Evolutionary conservation across 2,888 invertebrate genomes (phyloP).

Genomic region (Arctia plantaginis): DNA sequence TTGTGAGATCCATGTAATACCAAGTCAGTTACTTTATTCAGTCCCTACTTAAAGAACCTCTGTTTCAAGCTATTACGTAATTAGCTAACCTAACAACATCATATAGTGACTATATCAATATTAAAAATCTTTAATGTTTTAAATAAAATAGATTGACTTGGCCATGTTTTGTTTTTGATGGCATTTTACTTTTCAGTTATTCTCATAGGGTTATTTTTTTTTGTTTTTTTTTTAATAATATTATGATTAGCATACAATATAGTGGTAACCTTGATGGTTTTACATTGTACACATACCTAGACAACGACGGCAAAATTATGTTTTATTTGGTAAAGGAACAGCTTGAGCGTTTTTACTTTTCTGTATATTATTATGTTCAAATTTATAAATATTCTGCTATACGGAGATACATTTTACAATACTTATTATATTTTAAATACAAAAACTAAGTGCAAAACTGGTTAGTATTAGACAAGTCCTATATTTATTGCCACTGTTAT

Average conservation of each 20-base stretch:
- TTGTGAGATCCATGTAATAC: no score
- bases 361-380: background rate
- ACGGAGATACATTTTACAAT: background rate
- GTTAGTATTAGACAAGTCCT: background rate
- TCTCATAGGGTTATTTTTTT: no score
- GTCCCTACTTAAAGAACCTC: no score
- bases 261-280: background rate
- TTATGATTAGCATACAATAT: background rate
- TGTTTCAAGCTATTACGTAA: no score
- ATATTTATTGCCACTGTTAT: background rate
- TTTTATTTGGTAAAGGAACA: background rate
- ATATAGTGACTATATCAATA: no score
- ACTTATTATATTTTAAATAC: background rate
- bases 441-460: background rate
- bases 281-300: background rate
- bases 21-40: no score
- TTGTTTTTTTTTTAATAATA: background rate
- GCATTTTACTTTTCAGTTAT: no score
- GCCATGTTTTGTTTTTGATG: no score
- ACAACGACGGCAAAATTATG: background rate
- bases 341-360: background rate
- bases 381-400: background rate
- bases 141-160: no score
- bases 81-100: no score
- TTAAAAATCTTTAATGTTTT: no score